These are phyloP conservation scores for Ptilodon capucinus DNA, from an alignment of 2,888 invertebrate genomes.

Conservation along the genomic window DNA sequence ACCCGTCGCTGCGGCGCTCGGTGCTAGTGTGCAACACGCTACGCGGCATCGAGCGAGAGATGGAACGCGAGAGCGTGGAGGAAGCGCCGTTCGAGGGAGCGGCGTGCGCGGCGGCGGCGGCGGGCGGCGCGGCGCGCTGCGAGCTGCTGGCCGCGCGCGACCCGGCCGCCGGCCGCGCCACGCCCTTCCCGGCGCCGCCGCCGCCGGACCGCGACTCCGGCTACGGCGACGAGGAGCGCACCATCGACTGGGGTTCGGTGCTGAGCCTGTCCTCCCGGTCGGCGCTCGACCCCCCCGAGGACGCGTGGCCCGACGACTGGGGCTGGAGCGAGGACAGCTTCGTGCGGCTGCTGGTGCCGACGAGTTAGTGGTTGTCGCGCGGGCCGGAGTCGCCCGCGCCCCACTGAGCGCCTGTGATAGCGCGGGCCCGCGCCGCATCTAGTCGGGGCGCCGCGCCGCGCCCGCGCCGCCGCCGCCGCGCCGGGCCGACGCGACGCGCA, in stretches of 20 bases:
- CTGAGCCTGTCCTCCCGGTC: constrained; percentile 93
- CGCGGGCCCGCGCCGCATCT: constrained; percentile 57
- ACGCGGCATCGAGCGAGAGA: constrained; percentile 93
- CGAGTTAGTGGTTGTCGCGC: constrained; percentile 84
- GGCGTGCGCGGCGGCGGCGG: constrained; percentile 63
- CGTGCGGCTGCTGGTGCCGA: constrained; percentile 87
- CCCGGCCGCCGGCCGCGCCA: constrained; percentile 84
- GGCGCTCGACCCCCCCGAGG: constrained; percentile 92
- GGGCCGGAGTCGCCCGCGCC: constrained; percentile 77
- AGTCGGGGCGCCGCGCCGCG: constrained; percentile 60
- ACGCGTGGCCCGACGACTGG: constrained; percentile 86
- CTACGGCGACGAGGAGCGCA: constrained; percentile 90
- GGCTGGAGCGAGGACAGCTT: constrained; percentile 86
- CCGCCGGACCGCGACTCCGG: constrained; percentile 88
- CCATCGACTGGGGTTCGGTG: constrained; percentile 96
- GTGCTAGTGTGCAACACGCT: constrained; percentile 97
- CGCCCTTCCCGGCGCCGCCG: constrained; percentile 84
- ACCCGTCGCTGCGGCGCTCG: constrained; percentile 93
- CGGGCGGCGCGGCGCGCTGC: constrained; percentile 82
- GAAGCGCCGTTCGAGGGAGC: constrained; percentile 81
- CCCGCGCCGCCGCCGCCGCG: constrained; percentile 39
- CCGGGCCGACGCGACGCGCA: constrained; percentile 53
- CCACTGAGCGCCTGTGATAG: constrained; percentile 76
- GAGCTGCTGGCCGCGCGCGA: constrained; percentile 79
- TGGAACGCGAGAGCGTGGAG: constrained; percentile 87